These are phyloP conservation scores for Drosophila picticornis DNA, from an alignment of 2,888 invertebrate species.

Conservation along the genomic window DNA sequence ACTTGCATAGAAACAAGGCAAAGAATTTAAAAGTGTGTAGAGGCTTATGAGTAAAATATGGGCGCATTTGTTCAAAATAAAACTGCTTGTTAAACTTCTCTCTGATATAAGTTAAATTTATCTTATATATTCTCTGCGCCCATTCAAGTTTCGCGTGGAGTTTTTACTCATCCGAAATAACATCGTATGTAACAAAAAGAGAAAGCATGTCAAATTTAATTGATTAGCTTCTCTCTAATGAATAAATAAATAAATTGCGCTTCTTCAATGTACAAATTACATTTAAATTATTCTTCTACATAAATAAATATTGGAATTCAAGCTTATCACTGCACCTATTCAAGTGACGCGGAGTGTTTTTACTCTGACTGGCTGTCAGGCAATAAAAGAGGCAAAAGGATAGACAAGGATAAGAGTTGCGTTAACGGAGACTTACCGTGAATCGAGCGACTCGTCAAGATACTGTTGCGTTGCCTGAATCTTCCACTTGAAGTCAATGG, in stretches of 20 bases:
- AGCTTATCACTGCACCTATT: slow-evolving; percentile 7
- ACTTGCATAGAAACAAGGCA: slow-evolving; percentile 15
- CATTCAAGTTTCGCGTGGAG: slow-evolving; percentile 24
- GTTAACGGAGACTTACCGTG: slow-evolving; percentile 86
- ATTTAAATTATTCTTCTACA: background rate
- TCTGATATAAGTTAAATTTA: background rate
- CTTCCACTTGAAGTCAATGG: slow-evolving; percentile 94
- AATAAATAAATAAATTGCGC: background rate
- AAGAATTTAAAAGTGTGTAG: background rate
- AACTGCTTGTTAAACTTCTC: background rate
- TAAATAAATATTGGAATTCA: too few species aligned
- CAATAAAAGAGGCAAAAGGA: background rate
- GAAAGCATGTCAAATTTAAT: background rate
- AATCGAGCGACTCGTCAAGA: slow-evolving; percentile 90
- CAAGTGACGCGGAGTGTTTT: slow-evolving; percentile 27
- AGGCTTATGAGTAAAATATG: background rate
- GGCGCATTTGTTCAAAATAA: background rate
- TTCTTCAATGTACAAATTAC: background rate
- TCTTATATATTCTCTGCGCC: background rate
- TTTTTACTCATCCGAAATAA: background rate
- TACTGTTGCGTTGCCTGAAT: slow-evolving; percentile 89
- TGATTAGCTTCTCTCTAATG: background rate
- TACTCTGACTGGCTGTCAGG: background rate
- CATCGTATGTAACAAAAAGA: background rate
- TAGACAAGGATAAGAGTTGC: background rate